Evolutionary conservation across 2,797 vertebrate species (phyloP).

Genomic region (Oryzias sinensis): DNA sequence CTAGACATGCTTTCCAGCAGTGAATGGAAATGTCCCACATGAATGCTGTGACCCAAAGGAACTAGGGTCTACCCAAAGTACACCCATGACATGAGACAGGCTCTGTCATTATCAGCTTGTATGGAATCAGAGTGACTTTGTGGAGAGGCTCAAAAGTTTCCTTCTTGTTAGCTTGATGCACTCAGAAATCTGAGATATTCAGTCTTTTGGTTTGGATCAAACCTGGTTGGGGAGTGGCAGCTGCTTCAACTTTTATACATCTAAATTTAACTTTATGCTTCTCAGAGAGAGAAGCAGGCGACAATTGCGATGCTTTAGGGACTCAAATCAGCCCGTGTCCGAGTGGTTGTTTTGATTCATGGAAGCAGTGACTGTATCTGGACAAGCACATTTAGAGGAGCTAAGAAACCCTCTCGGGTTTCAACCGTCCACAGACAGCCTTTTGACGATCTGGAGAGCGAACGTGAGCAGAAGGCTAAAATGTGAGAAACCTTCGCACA

Average conservation of each 20-base stretch:
- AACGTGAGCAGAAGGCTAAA: slow-evolving; percentile 69
- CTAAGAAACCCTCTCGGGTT: slow-evolving; percentile 58
- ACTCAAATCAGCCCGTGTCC: slow-evolving; percentile 41
- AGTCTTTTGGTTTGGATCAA: background rate
- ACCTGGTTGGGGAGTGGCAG: slow-evolving; percentile 4
- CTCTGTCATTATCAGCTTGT: slow-evolving; percentile 18
- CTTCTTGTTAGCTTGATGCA: slow-evolving; percentile 35
- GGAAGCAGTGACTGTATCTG: slow-evolving; percentile 24
- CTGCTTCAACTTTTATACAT: slow-evolving; percentile 10
- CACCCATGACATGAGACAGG: slow-evolving; percentile 28
- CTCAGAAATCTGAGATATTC: slow-evolving; percentile 32
- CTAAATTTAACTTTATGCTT: slow-evolving; percentile 25
- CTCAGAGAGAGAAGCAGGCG: slow-evolving; percentile 41
- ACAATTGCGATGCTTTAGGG: slow-evolving; percentile 41
- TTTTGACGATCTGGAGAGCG: slow-evolving; percentile 21
- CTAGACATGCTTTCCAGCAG: slow-evolving; percentile 44
- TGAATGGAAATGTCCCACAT: slow-evolving; percentile 41
- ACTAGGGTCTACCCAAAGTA: slow-evolving; percentile 19
- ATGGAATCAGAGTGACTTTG: slow-evolving; percentile 22
- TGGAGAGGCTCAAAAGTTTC: slow-evolving; percentile 19
- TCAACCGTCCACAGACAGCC: slow-evolving; percentile 54
- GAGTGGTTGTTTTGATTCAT: slow-evolving; percentile 50
- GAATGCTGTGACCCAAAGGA: slow-evolving; percentile 32
- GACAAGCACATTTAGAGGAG: slow-evolving; percentile 33
- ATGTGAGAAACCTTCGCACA: slow-evolving; percentile 61